Base-by-base conservation (phyloP, 2,797 vertebrate genomes). In the Saxicola maurus region DNA sequence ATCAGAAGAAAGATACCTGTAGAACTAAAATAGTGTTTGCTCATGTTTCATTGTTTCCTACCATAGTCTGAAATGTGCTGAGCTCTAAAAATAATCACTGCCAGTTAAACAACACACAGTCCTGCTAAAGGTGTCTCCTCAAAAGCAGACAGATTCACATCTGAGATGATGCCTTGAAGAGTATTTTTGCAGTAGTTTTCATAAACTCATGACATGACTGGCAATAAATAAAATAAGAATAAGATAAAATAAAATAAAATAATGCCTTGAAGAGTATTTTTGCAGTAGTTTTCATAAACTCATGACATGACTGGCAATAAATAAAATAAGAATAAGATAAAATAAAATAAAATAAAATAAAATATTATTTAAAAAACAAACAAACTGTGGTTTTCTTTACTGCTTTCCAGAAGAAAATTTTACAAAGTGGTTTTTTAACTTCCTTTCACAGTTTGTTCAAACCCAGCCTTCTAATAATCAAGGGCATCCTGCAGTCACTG, bases 61-160 rank as follows among this genome's bases (percentile, higher is more conserved):
- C 38, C 45, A 59, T 5, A 37, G 57, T 90, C 76, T 94, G 72
- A 95, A 94, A 89, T 60, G 33, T 20, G 59, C 17, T 43, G 20
- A 19, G 5, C 19, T 43, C 42, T 67, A 66, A 94, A 79, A 51
- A 74, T 46, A 69, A 84, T 25, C 67, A 56, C 78, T 93, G 93
- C 82, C 73, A 92, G 71, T 95, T 95, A 96, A 96, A 95, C 95
- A 97, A 89, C 87, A 95, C 57, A 60, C 48, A 68, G 49, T 49
- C 80, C 56, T 94, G 67, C 93, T 91, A 84, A 84, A 89, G 53
- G 91, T 75, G 35, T 77, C 38, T 87, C 64, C 80, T 95, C 57
- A 82, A 89, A 92, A 92, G 72, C 49, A 92, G 74, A 37, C 66
- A 91, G 59, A 92, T 81, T 95, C 91, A 72, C 56, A 65, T 86